These are phyloP conservation scores for Cinara cedri DNA, from an alignment of 2,888 invertebrate species.

Conservation along the genomic window DNA sequence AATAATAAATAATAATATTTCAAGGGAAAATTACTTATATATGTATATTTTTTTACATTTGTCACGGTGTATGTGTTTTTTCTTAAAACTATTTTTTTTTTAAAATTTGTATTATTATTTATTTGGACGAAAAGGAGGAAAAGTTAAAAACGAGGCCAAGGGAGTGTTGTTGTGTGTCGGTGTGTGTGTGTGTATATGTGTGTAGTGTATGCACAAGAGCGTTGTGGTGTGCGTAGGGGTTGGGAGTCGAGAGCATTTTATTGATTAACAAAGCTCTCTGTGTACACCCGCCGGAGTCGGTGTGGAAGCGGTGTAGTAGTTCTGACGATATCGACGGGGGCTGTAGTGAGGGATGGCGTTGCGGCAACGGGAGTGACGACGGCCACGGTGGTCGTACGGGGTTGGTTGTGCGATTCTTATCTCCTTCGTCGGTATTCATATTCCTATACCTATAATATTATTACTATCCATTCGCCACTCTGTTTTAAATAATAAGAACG, in stretches of 20 bases:
- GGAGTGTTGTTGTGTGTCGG: constrained; percentile 44
- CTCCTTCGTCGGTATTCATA: constrained; percentile 26
- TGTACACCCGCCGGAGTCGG: constrained; percentile 13
- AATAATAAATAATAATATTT: background rate
- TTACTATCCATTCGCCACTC: constrained; percentile 25
- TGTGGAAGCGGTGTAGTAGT: constrained; percentile 37
- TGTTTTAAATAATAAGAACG: constrained; percentile 20
- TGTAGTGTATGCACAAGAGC: constrained; percentile 11
- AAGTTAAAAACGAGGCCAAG: constrained; percentile 47
- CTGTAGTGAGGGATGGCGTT: background rate
- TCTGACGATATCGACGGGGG: constrained; percentile 31
- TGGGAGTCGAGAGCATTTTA: constrained; percentile 55
- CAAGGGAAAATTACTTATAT: background rate
- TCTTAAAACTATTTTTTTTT: background rate
- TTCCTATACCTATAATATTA: background rate
- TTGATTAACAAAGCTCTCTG: constrained; percentile 56
- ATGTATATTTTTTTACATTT: background rate
- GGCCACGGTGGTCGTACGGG: background rate
- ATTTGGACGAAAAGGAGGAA: background rate
- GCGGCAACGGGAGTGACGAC: background rate
- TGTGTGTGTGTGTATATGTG: constrained; percentile 28
- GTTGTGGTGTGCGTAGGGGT: constrained; percentile 35
- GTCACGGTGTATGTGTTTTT: background rate
- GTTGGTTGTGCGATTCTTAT: constrained; percentile 39
- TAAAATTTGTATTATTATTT: background rate